Conservation (phyloP, 2,888 invertebrate genomes). For the Pseudococcus viburni region DNA sequence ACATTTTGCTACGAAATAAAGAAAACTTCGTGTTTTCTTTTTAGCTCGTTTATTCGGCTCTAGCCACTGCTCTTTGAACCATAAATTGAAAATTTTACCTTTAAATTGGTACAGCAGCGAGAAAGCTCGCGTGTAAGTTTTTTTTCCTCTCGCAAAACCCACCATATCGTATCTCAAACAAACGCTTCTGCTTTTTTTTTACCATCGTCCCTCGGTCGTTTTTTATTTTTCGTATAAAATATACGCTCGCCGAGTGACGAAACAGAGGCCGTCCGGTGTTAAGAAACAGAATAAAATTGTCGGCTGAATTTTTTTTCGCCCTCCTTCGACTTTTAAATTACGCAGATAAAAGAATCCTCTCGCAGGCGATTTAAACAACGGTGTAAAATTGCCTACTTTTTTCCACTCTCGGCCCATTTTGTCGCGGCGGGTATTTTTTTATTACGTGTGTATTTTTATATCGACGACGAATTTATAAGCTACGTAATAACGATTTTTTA, state of each 20-base stretch:
- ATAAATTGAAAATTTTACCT: slow-evolving; percentile 52
- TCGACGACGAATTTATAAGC: neutral
- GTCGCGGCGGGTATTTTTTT: neutral
- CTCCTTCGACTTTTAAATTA: neutral
- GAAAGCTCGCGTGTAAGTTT: slow-evolving; percentile 29
- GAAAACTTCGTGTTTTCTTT: slow-evolving; percentile 1
- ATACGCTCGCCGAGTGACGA: neutral
- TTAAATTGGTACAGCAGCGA: slow-evolving; percentile 32
- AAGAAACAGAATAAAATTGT: neutral
- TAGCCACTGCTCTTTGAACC: slow-evolving; percentile 55
- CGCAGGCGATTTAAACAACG: no score
- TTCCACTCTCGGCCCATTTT: neutral
- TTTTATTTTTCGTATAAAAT: neutral
- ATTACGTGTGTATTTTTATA: neutral
- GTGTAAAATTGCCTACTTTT: neutral
- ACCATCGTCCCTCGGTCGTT: neutral
- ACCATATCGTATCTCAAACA: slow-evolving; percentile 8
- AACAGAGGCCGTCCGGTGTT: neutral
- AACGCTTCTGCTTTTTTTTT: neutral
- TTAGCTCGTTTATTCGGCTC: slow-evolving; percentile 48
- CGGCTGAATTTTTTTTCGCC: no score
- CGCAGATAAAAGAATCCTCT: neutral
- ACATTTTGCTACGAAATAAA: slow-evolving; percentile 45
- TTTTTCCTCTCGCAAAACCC: neutral
- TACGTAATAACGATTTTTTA: neutral